phyloP scores from a whole-genome alignment of 2,888 invertebrate species.

The Campoplex capitator region DNA sequence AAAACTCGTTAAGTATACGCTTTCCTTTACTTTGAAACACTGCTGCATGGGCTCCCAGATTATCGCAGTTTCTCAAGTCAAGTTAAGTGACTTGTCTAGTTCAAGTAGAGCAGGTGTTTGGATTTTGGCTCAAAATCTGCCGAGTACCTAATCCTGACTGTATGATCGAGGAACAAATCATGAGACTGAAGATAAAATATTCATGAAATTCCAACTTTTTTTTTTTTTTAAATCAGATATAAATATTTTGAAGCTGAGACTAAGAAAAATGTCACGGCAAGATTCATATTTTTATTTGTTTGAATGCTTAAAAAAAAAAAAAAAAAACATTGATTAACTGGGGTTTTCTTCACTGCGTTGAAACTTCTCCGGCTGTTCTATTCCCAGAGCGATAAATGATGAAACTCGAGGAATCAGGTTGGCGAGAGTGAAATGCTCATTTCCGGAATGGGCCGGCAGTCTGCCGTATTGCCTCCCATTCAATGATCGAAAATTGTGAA shows the following conservation, averaged over 20 bases:
- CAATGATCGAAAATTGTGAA: conserved; percentile 73
- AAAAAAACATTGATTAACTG: background rate
- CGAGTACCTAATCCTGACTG: background rate
- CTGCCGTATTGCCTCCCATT: conserved; percentile 76
- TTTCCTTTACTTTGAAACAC: too few relatives aligned
- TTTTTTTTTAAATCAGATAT: background rate
- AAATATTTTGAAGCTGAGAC: background rate
- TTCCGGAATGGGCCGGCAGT: conserved; percentile 79
- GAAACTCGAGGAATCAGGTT: conserved; percentile 71
- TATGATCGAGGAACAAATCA: background rate
- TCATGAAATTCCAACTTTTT: background rate
- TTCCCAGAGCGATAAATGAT: conserved; percentile 34
- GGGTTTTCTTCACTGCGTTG: conserved; percentile 4
- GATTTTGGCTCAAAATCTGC: background rate
- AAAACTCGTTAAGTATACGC: background rate
- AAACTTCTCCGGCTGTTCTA: conserved; percentile 1
- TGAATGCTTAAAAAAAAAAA: background rate
- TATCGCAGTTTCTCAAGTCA: too few relatives aligned
- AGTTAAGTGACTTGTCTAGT: too few relatives aligned
- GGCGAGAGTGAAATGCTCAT: conserved; percentile 79
- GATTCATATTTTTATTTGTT: background rate
- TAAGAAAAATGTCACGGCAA: background rate
- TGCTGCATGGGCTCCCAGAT: too few relatives aligned
- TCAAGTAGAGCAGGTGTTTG: too few relatives aligned
- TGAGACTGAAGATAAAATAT: background rate